phyloP scores from a whole-genome alignment of 2,113 vertebrate genomes.

The Corythaixoides concolor region DNA sequence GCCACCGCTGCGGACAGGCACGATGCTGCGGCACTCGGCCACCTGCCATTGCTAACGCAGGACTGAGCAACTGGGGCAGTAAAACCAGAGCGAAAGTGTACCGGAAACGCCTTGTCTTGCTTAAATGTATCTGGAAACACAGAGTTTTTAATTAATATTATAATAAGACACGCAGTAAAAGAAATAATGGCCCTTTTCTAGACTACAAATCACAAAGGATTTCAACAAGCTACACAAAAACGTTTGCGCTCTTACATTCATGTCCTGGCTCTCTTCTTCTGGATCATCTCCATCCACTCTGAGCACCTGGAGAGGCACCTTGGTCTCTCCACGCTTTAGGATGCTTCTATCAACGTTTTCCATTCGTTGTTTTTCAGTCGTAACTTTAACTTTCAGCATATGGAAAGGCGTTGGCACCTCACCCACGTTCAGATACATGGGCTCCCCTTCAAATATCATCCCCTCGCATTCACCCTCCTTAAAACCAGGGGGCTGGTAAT shows the following conservation, averaged over 20 bases:
- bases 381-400: conserved; percentile 85
- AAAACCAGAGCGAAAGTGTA: background rate
- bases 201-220: background rate
- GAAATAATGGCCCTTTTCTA: background rate
- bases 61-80: background rate
- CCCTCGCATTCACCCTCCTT: conserved; percentile 79
- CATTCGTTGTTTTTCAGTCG: conserved; percentile 87
- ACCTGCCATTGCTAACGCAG: too few species aligned
- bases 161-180: background rate
- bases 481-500: conserved; percentile 96
- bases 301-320: conserved; percentile 55
- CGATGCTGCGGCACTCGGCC: too few species aligned
- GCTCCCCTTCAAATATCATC: conserved; percentile 85
- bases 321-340: conserved; percentile 42
- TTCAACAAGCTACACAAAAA: background rate
- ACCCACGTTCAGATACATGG: conserved; percentile 86
- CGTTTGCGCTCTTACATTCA: conserved; percentile 43
- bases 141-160: background rate
- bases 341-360: conserved; percentile 79
- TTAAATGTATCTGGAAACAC: background rate
- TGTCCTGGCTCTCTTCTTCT: conserved; percentile 16
- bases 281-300: conserved; percentile 42
- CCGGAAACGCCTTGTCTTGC: background rate
- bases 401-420: conserved; percentile 91
- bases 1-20: background rate